Conservation (phyloP, 1,140 invertebrate species). For the Drosophila suzukii region DNA sequence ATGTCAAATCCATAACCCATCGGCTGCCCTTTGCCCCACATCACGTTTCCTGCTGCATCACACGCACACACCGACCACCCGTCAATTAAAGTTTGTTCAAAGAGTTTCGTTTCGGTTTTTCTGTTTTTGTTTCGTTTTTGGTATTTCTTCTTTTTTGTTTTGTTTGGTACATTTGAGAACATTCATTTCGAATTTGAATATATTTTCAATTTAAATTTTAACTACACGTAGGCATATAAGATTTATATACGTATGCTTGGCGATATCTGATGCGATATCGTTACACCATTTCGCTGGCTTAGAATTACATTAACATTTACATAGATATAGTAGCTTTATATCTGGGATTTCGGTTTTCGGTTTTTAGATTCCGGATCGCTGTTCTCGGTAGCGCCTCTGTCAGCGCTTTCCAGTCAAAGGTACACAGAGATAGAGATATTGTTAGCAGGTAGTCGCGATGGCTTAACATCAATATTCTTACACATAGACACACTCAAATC, state of each 20-base stretch:
- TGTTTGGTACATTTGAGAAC: constrained; percentile 80
- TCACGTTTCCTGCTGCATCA: background rate
- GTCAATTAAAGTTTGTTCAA: constrained; percentile 26
- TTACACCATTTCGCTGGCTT: constrained; percentile 55
- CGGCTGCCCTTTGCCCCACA: background rate
- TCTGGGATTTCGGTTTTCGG: constrained; percentile 16
- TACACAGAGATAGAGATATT: constrained; percentile 51
- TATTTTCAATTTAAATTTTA: constrained; percentile 64
- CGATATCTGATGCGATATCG: constrained; percentile 54
- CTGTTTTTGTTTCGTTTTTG: constrained; percentile 41
- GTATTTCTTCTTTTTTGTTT: constrained; percentile 27
- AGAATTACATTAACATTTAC: constrained; percentile 79
- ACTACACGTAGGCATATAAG: constrained; percentile 64
- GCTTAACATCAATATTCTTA: constrained; percentile 42
- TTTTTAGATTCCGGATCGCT: constrained; percentile 24
- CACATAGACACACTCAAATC: constrained; percentile 41
- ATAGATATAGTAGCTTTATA: constrained; percentile 63
- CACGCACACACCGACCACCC: background rate
- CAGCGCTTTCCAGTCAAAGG: constrained; percentile 41
- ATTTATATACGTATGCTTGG: constrained; percentile 49
- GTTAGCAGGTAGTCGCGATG: constrained; percentile 33
- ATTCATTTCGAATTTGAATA: constrained; percentile 75
- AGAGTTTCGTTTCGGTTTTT: constrained; percentile 29
- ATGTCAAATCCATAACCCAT: constrained; percentile 15
- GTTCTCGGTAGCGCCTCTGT: constrained; percentile 32